Percentiles rank a stretch among this genome's conserved stretches.
phyloP scores from a whole-genome alignment of 2,888 invertebrate genomes.

The Auanema freiburgensis region DNA sequence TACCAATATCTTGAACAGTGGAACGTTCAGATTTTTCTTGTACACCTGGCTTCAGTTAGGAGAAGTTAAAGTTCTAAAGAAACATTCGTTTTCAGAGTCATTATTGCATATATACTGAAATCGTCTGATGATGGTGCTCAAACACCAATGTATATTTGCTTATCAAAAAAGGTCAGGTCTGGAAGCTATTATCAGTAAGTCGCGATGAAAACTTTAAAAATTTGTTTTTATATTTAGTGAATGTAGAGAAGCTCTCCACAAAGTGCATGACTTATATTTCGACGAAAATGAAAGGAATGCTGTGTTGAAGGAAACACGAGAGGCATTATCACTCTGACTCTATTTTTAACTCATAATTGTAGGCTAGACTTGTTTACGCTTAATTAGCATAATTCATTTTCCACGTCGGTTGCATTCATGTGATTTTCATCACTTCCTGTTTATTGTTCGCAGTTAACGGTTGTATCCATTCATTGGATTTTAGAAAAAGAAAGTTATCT shows the following conservation, averaged over 20 bases:
- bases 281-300: background rate
- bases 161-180: constrained; percentile 4
- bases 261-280: background rate
- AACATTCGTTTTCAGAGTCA: background rate
- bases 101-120: constrained; percentile 13
- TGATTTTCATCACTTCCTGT: too few relatives aligned
- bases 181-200: constrained; percentile 18
- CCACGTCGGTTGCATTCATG: too few relatives aligned
- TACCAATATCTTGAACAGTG: constrained; percentile 14
- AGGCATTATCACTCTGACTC: background rate
- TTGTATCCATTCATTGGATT: too few relatives aligned
- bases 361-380: too few relatives aligned
- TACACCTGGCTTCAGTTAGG: constrained; percentile 16
- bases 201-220: background rate
- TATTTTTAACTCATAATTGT: too few relatives aligned
- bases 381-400: too few relatives aligned
- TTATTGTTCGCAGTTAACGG: too few relatives aligned
- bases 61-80: background rate
- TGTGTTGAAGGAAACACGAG: background rate
- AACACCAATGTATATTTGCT: constrained; percentile 14
- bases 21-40: constrained; percentile 11
- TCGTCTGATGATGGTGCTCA: constrained; percentile 16
- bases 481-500: too few relatives aligned
- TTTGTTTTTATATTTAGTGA: background rate
- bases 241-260: background rate